phyloP scores from a whole-genome alignment of 2,888 invertebrate species.

The Embidobia sp. region DNA sequence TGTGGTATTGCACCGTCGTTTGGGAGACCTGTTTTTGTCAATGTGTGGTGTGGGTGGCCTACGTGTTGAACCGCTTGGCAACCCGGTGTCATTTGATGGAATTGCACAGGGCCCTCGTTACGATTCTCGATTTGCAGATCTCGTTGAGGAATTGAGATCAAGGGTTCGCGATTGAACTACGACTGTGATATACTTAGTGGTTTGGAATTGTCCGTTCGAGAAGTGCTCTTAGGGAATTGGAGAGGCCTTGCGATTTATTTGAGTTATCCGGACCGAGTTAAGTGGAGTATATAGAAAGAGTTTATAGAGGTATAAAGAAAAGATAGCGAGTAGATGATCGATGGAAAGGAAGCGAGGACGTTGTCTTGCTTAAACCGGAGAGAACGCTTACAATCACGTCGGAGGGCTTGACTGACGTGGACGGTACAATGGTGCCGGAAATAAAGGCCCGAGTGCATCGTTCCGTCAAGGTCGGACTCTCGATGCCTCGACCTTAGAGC shows the following conservation, averaged over 20 bases:
- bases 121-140: conserved; percentile 19
- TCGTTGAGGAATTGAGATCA: conserved; percentile 36
- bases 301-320: conserved; percentile 36
- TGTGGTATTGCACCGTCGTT: conserved; percentile 65
- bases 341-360: conserved; percentile 21
- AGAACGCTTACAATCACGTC: conserved; percentile 35
- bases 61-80: neutral
- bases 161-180: conserved; percentile 34
- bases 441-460: conserved; percentile 54
- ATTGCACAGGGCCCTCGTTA: conserved; percentile 7
- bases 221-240: conserved; percentile 62
- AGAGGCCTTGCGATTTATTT: conserved; percentile 61
- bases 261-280: conserved; percentile 39
- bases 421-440: conserved; percentile 56
- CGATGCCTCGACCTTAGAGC: conserved; percentile 35
- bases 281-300: conserved; percentile 38
- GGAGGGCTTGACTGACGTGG: conserved; percentile 11
- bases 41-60: neutral
- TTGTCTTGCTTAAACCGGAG: conserved; percentile 11
- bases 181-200: conserved; percentile 60
- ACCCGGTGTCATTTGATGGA: conserved; percentile 1
- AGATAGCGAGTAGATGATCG: conserved; percentile 45
- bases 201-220: conserved; percentile 55
- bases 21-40: conserved; percentile 59
- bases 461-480: conserved; percentile 33